Conservation (phyloP, 1,140 invertebrate species). For the Lethrus apterus region DNA sequence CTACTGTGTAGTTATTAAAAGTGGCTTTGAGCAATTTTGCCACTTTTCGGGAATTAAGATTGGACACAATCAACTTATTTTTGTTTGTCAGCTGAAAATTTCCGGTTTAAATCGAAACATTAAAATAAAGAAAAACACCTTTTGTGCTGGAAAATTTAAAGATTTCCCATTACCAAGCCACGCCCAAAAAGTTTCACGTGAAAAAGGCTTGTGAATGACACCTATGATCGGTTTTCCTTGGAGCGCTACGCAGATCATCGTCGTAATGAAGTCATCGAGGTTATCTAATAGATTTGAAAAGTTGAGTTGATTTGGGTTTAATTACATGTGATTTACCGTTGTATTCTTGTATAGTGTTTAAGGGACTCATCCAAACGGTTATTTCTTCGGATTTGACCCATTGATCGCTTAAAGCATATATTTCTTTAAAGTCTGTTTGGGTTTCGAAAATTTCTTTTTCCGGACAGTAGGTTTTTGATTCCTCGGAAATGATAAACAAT, state of each 20-base stretch:
- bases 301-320: neutral
- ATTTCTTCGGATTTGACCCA: slow-evolving; percentile 57
- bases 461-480: no score
- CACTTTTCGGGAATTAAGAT: no score
- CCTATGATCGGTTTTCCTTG: slow-evolving; percentile 88
- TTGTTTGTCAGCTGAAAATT: no score
- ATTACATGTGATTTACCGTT: slow-evolving; percentile 64
- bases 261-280: slow-evolving; percentile 86
- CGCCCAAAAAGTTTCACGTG: slow-evolving; percentile 73
- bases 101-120: no score
- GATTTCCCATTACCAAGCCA: slow-evolving; percentile 58
- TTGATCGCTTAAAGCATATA: slow-evolving; percentile 42
- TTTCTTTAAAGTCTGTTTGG: no score
- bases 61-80: no score
- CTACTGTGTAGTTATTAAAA: no score
- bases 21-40: no score
- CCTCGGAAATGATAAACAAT: no score
- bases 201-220: slow-evolving; percentile 91
- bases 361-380: slow-evolving; percentile 87
- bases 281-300: slow-evolving; percentile 61
- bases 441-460: no score
- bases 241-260: slow-evolving; percentile 95
- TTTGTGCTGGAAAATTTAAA: neutral
- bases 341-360: slow-evolving; percentile 98
- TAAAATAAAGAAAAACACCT: no score